phyloP scores from a whole-genome alignment of 2,113 vertebrate genomes.

The Mesocricetus auratus region DNA sequence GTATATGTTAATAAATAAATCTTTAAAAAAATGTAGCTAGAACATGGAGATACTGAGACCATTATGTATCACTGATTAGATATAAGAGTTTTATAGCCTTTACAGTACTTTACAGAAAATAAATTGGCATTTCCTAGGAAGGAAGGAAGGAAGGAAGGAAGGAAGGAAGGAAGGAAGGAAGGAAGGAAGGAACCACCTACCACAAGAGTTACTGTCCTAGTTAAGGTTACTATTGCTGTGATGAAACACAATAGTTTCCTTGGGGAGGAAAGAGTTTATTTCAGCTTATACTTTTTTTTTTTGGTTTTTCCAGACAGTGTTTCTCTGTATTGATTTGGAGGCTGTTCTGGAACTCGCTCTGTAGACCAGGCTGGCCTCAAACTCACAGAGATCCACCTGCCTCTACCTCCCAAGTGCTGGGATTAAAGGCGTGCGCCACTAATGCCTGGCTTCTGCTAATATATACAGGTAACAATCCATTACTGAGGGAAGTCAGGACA shows the following conservation, averaged over 20 bases:
- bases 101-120: background rate
- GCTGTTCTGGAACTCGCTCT: no score
- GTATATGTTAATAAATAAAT: no score
- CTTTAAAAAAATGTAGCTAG: no score
- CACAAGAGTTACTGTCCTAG: background rate
- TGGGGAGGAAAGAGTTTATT: background rate
- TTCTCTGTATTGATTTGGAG: no score
- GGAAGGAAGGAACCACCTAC: background rate
- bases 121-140: background rate
- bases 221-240: background rate
- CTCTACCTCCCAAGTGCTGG: no score
- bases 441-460: no score
- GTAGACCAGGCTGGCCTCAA: no score
- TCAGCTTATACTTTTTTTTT: background rate
- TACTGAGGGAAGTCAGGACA: background rate
- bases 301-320: no score
- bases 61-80: background rate
- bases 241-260: background rate
- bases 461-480: background rate
- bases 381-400: no score
- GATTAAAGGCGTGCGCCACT: no score
- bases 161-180: no score
- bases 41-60: background rate
- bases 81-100: background rate
- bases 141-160: no score